A percentile compares a stretch with the other conserved stretches of the same genome.
These are phyloP conservation scores for Neodiprion lecontei DNA, from an alignment of 1,140 invertebrate species.

Conservation along the genomic window DNA sequence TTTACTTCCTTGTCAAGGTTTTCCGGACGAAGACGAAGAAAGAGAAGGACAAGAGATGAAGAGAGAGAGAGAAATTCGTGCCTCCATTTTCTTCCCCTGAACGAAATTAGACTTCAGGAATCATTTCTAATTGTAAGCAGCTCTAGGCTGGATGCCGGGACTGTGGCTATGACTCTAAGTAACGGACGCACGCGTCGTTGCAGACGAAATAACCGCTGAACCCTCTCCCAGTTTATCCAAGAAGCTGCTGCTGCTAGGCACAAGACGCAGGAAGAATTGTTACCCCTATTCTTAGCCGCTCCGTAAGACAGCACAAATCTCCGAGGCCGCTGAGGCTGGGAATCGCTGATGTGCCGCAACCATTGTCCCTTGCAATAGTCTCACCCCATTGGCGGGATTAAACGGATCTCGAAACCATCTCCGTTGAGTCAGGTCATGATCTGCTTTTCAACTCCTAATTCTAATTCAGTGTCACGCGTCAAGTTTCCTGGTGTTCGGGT, in stretches of 20 bases:
- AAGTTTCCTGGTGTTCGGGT: no score
- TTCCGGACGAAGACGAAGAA: not conserved
- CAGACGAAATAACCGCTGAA: not conserved
- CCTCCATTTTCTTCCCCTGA: not conserved
- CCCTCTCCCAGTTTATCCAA: not conserved
- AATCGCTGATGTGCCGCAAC: not conserved
- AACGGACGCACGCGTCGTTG: constrained; percentile 2
- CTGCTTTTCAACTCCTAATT: not conserved
- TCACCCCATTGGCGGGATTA: not conserved
- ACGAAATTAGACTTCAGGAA: not conserved
- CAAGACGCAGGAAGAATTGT: not conserved
- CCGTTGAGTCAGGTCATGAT: not conserved
- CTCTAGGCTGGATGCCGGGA: not conserved
- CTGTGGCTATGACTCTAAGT: not conserved
- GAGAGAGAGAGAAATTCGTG: no score
- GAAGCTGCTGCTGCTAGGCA: not conserved
- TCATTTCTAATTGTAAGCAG: not conserved
- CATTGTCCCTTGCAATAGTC: not conserved
- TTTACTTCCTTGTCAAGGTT: not conserved
- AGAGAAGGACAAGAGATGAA: no score
- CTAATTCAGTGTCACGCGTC: no score
- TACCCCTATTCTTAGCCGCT: not conserved
- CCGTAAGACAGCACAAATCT: not conserved
- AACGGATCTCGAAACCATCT: not conserved
- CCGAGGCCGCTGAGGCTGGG: not conserved